Evolutionary conservation across 2,113 vertebrate species (phyloP).

Genomic region (Gallinago media): DNA sequence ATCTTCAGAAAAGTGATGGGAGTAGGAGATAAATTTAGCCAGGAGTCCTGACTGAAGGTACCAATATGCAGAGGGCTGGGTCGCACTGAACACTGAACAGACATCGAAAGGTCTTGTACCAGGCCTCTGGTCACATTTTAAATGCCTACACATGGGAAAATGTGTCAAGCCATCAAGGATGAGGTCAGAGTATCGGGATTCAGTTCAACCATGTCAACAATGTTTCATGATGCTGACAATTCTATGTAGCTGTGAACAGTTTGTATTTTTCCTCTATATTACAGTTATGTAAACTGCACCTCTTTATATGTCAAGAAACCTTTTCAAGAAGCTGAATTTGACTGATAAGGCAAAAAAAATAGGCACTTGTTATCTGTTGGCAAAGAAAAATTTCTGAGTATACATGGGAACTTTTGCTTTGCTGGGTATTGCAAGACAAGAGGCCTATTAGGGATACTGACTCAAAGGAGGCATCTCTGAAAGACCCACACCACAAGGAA

Average conservation of each 20-base stretch:
- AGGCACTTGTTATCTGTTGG: not conserved
- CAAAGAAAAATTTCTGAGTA: not conserved
- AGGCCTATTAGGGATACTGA: not conserved
- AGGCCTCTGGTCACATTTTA: not conserved
- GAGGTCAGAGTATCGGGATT: not conserved
- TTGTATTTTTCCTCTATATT: not conserved
- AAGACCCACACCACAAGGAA: not conserved
- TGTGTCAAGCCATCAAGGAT: not conserved
- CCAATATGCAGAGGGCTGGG: not conserved
- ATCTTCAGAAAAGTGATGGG: not conserved
- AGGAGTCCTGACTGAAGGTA: not conserved
- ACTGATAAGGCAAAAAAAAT: not conserved
- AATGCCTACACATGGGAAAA: not conserved
- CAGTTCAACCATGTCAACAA: not conserved
- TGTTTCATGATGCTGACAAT: not conserved
- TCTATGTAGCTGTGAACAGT: not conserved
- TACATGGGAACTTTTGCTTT: not conserved
- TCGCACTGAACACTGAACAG: not conserved
- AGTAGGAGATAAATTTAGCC: not conserved
- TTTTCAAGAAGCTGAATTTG: not conserved
- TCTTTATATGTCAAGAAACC: not conserved
- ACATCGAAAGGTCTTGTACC: not conserved
- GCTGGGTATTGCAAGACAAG: not conserved
- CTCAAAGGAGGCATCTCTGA: not conserved
- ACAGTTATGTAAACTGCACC: not conserved